Base-by-base conservation (phyloP, 2,113 vertebrate species). In the Nothocercus nigrocapillus region DNA sequence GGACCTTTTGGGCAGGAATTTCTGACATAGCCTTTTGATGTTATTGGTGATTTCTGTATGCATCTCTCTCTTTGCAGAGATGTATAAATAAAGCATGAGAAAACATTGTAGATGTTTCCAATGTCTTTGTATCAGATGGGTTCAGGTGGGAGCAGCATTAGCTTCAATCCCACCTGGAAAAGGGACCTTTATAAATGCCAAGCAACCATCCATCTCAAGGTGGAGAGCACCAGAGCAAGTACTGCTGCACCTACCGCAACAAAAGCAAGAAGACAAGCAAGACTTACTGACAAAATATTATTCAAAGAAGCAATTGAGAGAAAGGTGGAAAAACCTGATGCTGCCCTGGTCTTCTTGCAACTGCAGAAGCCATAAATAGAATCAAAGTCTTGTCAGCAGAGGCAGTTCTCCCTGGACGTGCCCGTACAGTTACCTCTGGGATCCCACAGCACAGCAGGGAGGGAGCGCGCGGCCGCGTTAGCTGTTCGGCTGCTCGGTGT, bases 101-200 rank as follows among this genome's bases (percentile, higher is more conserved):
- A 91, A 76, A 61, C 32, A 12, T 4, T 1, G 44, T 15, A 63
- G 73, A 74, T 27, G 17, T 77, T 83, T 45, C 73, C 5, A 1
- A 36, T 12, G 11, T 49, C 73, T 85, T 85, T 45, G 22, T 47
- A 18, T 40, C 18, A 47, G 34, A 58, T 1, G 19, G 20, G 63
- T 53, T 80, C 86, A 76, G 82, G 44, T 24, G 20, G 69, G 69
- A 89, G 67, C 90, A 82, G 79, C 42, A 12, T 17, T 17, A n/a
- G 40, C 42, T 17, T 78, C 72, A 83, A 5, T 32, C 10, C 44
- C n/a, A 24, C 2, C 49, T 88, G 32, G 76, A 36, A 91, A 87
- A 82, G 56, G 51, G 42, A 68, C 53, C 72, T 2, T 5, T 2
- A 30, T 32, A 79, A 85, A 70, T 18, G 79, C 17, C 75, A 53